Percentiles rank a stretch among this genome's conserved stretches.
phyloP scores from a whole-genome alignment of 2,113 vertebrate species.

The Pogonocichla stellata region DNA sequence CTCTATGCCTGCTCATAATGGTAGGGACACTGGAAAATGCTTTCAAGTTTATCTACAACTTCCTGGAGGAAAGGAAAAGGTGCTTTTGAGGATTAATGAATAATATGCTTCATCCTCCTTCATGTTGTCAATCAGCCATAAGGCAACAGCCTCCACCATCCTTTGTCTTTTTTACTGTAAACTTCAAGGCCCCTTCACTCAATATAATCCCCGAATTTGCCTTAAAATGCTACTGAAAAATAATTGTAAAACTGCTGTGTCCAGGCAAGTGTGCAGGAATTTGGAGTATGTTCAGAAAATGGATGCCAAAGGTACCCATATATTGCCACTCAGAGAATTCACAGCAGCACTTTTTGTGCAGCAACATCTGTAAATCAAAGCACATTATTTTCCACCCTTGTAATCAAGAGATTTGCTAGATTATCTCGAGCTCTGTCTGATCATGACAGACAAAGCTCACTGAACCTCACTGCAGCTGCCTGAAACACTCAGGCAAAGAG shows the following conservation, averaged over 20 bases:
- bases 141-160: not conserved
- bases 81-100: not conserved
- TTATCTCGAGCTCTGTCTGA: not conserved
- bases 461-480: conserved; percentile 4
- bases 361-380: conserved; percentile 41
- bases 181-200: not conserved
- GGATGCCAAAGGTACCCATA: not conserved
- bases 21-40: not conserved
- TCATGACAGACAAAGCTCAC: not conserved
- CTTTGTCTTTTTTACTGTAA: not conserved
- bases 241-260: not conserved
- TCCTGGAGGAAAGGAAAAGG: not conserved
- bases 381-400: not conserved
- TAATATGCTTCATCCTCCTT: not conserved
- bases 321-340: not conserved
- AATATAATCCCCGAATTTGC: not conserved
- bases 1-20: not conserved
- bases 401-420: conserved; percentile 31
- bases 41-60: not conserved
- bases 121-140: not conserved
- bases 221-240: not conserved
- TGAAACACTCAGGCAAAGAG: not conserved
- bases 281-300: not conserved
- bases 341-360: not conserved
- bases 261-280: not conserved